Percentiles rank a stretch among this genome's conserved stretches.
Conservation (phyloP, 1,140 invertebrate genomes). For the Thrips palmi region DNA sequence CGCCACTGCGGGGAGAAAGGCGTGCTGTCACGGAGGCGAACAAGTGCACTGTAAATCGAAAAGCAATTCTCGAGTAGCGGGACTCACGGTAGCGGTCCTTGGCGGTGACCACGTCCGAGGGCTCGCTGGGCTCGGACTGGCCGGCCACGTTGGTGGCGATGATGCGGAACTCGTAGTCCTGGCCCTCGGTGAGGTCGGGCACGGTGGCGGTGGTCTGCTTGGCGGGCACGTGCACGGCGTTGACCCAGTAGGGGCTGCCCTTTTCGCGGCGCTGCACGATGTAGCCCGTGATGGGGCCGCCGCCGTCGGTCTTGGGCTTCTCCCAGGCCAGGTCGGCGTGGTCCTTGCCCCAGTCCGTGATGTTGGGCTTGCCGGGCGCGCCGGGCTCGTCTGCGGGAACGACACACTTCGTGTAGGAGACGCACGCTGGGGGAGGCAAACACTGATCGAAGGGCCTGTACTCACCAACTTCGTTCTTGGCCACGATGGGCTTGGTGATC, state of each 20-base stretch:
- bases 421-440: not conserved
- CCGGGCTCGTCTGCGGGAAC: slow-evolving; percentile 59
- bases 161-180: slow-evolving; percentile 92
- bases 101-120: slow-evolving; percentile 71
- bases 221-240: slow-evolving; percentile 68
- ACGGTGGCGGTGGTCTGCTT: slow-evolving; percentile 60
- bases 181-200: slow-evolving; percentile 75
- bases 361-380: slow-evolving; percentile 71
- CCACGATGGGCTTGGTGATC: slow-evolving; percentile 68
- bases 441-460: slow-evolving; percentile 2
- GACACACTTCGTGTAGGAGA: slow-evolving; percentile 5
- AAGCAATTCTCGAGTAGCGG: slow-evolving; percentile 1
- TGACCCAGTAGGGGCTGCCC: slow-evolving; percentile 74
- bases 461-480: slow-evolving; percentile 76
- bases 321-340: slow-evolving; percentile 83
- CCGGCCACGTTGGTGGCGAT: slow-evolving; percentile 92
- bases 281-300: slow-evolving; percentile 81
- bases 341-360: slow-evolving; percentile 84
- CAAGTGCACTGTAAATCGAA: not conserved
- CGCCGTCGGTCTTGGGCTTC: slow-evolving; percentile 69
- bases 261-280: slow-evolving; percentile 93
- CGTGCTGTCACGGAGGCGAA: not conserved
- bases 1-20: slow-evolving; percentile 36
- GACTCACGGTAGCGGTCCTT: slow-evolving; percentile 63
- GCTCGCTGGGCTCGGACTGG: slow-evolving; percentile 84